A percentile compares a stretch with the other conserved stretches of the same genome.
These are phyloP conservation scores for Platalea minor DNA, from an alignment of 2,797 vertebrate genomes.

Conservation along the genomic window DNA sequence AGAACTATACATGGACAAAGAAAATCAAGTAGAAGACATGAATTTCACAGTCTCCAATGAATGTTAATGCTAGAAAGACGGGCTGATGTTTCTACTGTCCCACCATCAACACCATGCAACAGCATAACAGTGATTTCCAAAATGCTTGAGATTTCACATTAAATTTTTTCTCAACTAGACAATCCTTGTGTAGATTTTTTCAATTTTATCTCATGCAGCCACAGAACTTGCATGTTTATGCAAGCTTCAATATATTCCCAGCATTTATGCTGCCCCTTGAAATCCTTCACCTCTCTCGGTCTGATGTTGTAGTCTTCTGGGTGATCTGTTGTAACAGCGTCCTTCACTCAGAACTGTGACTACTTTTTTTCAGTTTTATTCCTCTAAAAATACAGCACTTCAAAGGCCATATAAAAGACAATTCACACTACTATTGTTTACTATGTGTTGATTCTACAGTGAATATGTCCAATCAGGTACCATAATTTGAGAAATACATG, in stretches of 20 bases:
- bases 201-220: neutral
- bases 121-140: neutral
- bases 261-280: neutral
- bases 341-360: neutral
- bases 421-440: neutral
- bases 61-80: neutral
- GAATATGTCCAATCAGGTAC: neutral
- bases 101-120: neutral
- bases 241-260: neutral
- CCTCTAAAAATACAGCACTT: neutral
- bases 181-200: neutral
- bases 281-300: neutral
- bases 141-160: neutral
- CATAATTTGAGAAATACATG: neutral
- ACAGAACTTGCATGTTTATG: neutral
- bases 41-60: neutral
- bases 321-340: neutral
- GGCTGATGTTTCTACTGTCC: neutral
- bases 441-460: neutral
- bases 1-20: neutral
- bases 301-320: neutral
- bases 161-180: neutral
- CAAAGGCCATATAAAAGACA: neutral
- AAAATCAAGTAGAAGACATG: neutral
- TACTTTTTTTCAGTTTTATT: neutral